Conservation (phyloP, 2,113 vertebrate genomes). For the Tauraco erythrolophus region DNA sequence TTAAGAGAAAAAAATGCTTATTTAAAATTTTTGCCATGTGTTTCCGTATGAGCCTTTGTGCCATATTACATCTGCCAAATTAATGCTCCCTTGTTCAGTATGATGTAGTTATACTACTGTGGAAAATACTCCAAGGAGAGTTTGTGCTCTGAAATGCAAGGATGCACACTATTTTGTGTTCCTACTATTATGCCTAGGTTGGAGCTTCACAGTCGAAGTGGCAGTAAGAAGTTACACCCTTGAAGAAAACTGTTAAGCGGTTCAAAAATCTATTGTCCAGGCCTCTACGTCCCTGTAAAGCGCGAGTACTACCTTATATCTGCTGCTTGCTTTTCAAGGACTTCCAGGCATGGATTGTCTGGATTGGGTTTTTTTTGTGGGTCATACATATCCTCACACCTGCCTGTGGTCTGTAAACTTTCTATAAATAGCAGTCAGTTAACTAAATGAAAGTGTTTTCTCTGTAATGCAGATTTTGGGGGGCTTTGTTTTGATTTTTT, state of each 20-base stretch:
- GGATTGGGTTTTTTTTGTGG: not conserved
- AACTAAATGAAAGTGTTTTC: not conserved
- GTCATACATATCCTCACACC: accelerated
- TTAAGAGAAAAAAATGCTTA: not conserved
- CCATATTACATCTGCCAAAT: not conserved
- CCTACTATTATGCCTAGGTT: not conserved
- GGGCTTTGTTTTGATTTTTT: not conserved
- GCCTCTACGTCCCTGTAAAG: not conserved
- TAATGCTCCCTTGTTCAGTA: not conserved
- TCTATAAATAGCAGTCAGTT: not conserved
- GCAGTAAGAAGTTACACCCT: not conserved
- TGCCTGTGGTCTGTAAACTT: not conserved
- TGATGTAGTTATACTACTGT: not conserved
- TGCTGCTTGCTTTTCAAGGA: not conserved
- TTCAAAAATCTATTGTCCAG: not conserved
- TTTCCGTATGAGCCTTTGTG: not conserved
- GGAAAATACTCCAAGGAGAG: not conserved
- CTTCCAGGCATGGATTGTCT: not conserved
- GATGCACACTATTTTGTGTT: not conserved
- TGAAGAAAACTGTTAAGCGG: not conserved
- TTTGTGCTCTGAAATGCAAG: not conserved
- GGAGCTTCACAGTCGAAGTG: not conserved
- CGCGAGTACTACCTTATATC: not conserved
- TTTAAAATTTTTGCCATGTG: not conserved
- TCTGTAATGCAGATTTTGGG: not conserved